These are phyloP conservation scores for Ennomos erosarius DNA, from an alignment of 2,888 invertebrate species.

Conservation along the genomic window DNA sequence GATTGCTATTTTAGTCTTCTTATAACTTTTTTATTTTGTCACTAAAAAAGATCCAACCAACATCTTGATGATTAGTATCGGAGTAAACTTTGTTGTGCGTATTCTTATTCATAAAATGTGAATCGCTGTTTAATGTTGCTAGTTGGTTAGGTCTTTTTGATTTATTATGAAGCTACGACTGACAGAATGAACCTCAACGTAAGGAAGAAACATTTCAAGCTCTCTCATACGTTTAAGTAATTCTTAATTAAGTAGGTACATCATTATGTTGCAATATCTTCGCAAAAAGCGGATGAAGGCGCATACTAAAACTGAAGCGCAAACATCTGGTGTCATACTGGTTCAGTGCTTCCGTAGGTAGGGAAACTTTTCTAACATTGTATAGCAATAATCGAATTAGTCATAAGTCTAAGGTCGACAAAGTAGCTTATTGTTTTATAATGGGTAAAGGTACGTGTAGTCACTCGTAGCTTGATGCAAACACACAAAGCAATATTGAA, in stretches of 20 bases:
- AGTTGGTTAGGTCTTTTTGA: constrained; percentile 79
- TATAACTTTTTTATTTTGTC: constrained; percentile 37
- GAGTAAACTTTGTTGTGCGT: constrained; percentile 36
- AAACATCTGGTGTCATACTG: neutral
- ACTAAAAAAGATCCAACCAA: constrained; percentile 73
- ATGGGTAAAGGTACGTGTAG: constrained; percentile 20
- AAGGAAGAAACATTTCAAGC: constrained; percentile 1
- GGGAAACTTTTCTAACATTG: neutral
- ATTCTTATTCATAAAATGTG: constrained; percentile 24
- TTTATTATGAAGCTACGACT: constrained; percentile 50
- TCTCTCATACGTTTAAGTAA: constrained; percentile 10
- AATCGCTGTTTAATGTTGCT: constrained; percentile 55
- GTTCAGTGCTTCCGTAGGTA: constrained; percentile 8
- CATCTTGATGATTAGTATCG: constrained; percentile 50
- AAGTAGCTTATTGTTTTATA: constrained; percentile 10
- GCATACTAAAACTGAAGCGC: neutral
- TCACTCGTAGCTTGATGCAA: constrained; percentile 45
- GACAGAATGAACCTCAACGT: constrained; percentile 27
- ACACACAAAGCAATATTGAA: constrained; percentile 21
- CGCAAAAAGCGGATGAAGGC: no score
- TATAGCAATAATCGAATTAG: neutral
- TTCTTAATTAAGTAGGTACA: no score
- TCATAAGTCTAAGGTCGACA: constrained; percentile 1
- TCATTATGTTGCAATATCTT: no score
- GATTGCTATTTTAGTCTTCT: constrained; percentile 39